Percentiles rank a stretch among this genome's conserved stretches.
Conservation (phyloP, 2,113 vertebrate genomes). For the Psophia crepitans region DNA sequence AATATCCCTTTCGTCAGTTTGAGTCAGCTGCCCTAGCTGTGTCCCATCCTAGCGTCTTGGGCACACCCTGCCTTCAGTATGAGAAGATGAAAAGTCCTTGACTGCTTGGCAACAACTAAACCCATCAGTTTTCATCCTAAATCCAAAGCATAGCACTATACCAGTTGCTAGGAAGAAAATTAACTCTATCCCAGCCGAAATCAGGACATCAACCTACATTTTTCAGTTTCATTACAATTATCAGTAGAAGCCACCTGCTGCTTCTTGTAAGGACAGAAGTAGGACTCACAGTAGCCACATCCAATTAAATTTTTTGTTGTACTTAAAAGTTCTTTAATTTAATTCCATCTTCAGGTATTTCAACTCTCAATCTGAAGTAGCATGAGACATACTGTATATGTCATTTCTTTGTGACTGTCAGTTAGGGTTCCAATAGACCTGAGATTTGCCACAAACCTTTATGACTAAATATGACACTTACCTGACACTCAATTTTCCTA, state of each 20-base stretch:
- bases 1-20: no score
- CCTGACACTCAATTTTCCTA: not conserved
- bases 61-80: no score
- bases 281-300: not conserved
- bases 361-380: not conserved
- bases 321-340: not conserved
- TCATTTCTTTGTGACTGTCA: not conserved
- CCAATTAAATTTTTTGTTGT: not conserved
- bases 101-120: no score
- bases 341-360: not conserved
- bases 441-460: not conserved
- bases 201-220: not conserved
- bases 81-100: no score
- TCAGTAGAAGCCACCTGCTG: not conserved
- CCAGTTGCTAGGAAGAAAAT: no score
- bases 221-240: not conserved
- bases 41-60: no score
- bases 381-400: not conserved
- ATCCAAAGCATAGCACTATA: no score
- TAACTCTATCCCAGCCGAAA: no score
- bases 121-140: no score
- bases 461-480: not conserved
- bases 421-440: not conserved
- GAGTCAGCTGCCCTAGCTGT: no score
- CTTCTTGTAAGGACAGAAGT: not conserved